Evolutionary conservation across 2,888 invertebrate genomes (phyloP), one percentile per base, ranked within the genome.

Genomic region (Amblyjoppa fuscipennis): DNA sequence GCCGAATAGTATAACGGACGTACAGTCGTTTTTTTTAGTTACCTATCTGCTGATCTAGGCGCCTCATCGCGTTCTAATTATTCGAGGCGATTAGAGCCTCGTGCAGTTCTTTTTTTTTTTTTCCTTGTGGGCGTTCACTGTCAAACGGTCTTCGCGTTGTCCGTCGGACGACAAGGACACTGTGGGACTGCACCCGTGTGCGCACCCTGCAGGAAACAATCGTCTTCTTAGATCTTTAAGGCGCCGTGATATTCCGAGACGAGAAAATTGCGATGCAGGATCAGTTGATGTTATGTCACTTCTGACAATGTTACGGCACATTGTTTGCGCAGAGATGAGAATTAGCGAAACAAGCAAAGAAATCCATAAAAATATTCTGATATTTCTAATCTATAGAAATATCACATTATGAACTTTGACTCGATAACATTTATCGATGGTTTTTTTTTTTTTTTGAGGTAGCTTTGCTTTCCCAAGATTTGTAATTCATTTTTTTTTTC

Each of bases 141-240:
- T 49, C 31, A 28, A 71, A 61, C 20, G 51, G 38, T 45, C 25
- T 56, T 13, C 45, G 20, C 31, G 78, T 20, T 25, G 61, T 61
- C 25, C 45, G 38, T 66, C 28, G n/a, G 61, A 68, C 25, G 66
- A 61, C 49, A 59, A 77, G 68, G 59, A 59, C 59, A 25, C 16
- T n/a, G 49, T n/a, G 49, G 28, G 66, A 69, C 45, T 66, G 71
- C 73, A 68, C 71, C 77, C 73, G 56, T 53, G 45, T 68, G 64
- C 73, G 28, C 75, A 73, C 68, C 82, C 73, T 59, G 13, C 77
- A 45, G 82, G 77, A 78, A 83, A 83, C 66, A 59, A 68, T 83
- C 25, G 82, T 77, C 56, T 78, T 59, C n/a, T 41, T 71, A 56
- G 56, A 45, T 73, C 73, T 59, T 77, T 77, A 31, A 41, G 20